phyloP scores from a whole-genome alignment of 2,113 vertebrate genomes.

The Pipra filicauda region DNA sequence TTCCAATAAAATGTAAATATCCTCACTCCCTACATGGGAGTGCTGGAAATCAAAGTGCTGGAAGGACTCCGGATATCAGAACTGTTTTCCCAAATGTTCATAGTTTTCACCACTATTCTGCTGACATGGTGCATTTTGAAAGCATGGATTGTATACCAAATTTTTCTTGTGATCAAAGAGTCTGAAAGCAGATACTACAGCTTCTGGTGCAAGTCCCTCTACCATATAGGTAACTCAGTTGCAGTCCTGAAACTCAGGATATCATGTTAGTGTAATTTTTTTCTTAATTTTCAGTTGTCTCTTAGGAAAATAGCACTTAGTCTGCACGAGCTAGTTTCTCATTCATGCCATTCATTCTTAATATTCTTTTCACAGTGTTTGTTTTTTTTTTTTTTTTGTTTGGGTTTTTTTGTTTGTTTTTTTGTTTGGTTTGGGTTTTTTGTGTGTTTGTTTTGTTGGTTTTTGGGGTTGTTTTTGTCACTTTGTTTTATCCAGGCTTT shows the following conservation, averaged over 20 bases:
- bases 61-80: not conserved
- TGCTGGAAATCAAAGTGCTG: not conserved
- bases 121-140: not conserved
- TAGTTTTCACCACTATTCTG: not conserved
- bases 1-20: not conserved
- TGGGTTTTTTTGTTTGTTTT: not conserved
- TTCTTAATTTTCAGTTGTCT: not conserved
- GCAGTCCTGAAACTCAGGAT: not conserved
- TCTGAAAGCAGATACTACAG: not conserved
- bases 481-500: not conserved
- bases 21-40: not conserved
- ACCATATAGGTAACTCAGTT: not conserved
- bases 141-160: not conserved
- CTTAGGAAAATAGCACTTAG: not conserved
- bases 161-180: not conserved
- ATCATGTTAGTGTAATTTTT: not conserved
- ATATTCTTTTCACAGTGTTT: not conserved
- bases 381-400: not conserved
- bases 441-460: no score
- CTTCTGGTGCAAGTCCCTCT: not conserved
- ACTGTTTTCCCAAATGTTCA: not conserved
- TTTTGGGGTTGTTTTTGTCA: not conserved
- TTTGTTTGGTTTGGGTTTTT: not conserved
- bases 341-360: slow-evolving; percentile 53
- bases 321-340: not conserved